These are phyloP conservation scores for Calidris pugnax DNA, from an alignment of 2,113 vertebrate genomes.

Conservation along the genomic window DNA sequence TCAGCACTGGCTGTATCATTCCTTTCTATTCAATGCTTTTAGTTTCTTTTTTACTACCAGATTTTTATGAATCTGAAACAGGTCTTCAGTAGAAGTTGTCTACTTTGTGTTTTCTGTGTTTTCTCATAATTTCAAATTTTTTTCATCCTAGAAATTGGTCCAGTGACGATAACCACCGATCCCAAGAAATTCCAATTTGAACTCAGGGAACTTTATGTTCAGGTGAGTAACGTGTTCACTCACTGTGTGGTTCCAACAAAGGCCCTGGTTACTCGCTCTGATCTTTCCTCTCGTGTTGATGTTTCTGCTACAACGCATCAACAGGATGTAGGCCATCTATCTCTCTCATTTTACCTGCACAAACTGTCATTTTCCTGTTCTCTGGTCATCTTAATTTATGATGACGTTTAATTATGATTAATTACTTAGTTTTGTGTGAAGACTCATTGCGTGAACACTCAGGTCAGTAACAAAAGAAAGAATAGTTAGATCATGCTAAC, in stretches of 20 bases:
- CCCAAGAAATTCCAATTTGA: conserved; percentile 98
- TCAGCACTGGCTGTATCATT: background rate
- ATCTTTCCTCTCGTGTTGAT: background rate
- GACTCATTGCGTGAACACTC: background rate
- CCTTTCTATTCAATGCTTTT: background rate
- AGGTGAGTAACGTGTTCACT: conserved; percentile 79
- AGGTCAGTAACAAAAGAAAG: background rate
- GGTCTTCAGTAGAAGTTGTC: background rate
- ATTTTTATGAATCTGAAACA: background rate
- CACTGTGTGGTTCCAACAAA: background rate
- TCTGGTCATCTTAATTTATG: background rate
- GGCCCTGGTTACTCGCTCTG: background rate
- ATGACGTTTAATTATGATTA: background rate
- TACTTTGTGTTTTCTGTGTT: background rate
- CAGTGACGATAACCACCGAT: conserved; percentile 97
- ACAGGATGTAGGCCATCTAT: background rate
- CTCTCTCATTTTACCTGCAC: background rate
- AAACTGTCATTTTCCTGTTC: background rate
- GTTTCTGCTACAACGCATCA: background rate
- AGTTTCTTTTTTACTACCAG: background rate
- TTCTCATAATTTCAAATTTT: background rate
- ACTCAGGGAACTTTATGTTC: conserved; percentile 95
- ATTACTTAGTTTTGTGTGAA: background rate
- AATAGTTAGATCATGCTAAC: background rate
- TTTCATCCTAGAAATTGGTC: conserved; percentile 90